These are phyloP conservation scores for Trissoscelio sp. DNA, from an alignment of 2,888 invertebrate genomes.

Conservation along the genomic window DNA sequence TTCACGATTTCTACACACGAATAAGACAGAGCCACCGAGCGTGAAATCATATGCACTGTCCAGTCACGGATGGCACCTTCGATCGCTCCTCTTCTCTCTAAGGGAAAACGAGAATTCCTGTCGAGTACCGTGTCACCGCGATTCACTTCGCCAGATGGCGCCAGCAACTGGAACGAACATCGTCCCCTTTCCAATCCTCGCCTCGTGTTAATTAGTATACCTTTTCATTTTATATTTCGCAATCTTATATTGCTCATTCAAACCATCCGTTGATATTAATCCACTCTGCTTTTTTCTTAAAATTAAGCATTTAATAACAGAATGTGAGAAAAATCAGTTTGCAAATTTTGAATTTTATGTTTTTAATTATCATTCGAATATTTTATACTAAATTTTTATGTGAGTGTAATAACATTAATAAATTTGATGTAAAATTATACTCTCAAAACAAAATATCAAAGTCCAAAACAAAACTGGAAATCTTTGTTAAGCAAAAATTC, in stretches of 20 bases:
- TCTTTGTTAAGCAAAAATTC: too few relatives aligned
- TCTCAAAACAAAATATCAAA: too few relatives aligned
- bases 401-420: too few relatives aligned
- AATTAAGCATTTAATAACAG: too few relatives aligned
- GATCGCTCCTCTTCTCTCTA: slow-evolving; percentile 73
- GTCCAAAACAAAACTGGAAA: too few relatives aligned
- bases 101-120: slow-evolving; percentile 73
- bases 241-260: slow-evolving; percentile 12
- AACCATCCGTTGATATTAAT: neutral
- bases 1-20: slow-evolving; percentile 84
- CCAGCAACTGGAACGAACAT: slow-evolving; percentile 75
- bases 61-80: slow-evolving; percentile 83
- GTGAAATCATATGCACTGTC: slow-evolving; percentile 84
- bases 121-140: slow-evolving; percentile 62
- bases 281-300: too few relatives aligned
- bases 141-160: slow-evolving; percentile 76
- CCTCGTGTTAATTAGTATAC: slow-evolving; percentile 24
- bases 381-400: too few relatives aligned
- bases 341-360: too few relatives aligned
- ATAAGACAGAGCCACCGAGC: slow-evolving; percentile 81
- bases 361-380: too few relatives aligned
- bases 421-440: too few relatives aligned
- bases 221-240: slow-evolving; percentile 33
- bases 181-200: slow-evolving; percentile 44
- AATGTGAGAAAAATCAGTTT: too few relatives aligned